These are phyloP conservation scores for Sceliomorpha sp. DNA, from an alignment of 2,888 invertebrate genomes.

Conservation along the genomic window DNA sequence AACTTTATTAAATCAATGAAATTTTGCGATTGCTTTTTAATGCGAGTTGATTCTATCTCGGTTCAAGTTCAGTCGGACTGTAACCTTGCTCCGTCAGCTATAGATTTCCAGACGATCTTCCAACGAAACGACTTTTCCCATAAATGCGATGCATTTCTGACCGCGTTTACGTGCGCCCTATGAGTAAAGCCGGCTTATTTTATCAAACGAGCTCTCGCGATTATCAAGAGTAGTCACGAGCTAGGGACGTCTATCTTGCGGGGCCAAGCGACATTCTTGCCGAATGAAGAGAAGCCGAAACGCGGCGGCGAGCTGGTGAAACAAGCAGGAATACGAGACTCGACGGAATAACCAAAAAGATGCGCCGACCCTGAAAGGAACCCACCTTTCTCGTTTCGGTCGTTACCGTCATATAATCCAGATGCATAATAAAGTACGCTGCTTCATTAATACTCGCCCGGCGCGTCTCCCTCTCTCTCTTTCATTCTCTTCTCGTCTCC, in stretches of 20 bases:
- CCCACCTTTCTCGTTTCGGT: conserved; percentile 7
- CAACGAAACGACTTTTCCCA: too few species aligned
- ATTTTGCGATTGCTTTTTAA: too few species aligned
- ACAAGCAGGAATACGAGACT: conserved; percentile 1
- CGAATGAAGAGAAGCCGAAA: conserved; percentile 31
- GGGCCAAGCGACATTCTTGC: conserved; percentile 30
- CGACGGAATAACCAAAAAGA: conserved; percentile 1
- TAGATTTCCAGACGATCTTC: too few species aligned
- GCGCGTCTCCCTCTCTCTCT: conserved; percentile 10
- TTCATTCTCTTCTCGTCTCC: conserved; percentile 13
- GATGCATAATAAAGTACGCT: conserved; percentile 43
- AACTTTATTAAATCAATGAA: too few species aligned
- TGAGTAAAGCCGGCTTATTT: conserved; percentile 12
- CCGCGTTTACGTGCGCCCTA: too few species aligned
- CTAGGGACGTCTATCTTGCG: conserved; percentile 18
- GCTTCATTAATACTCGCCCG: conserved; percentile 61
- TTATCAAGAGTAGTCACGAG: conserved; percentile 22
- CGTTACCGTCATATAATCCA: conserved; percentile 31
- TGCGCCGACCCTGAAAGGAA: conserved; percentile 1
- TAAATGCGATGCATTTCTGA: too few species aligned
- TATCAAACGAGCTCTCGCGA: conserved; percentile 10
- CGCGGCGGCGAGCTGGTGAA: neutral
- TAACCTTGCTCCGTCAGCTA: too few species aligned
- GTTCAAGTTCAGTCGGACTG: too few species aligned
- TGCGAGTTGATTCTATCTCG: too few species aligned